These are phyloP conservation scores for Epizoanthus stellaris DNA, from an alignment of 92 coral and sea anemone species.

Conservation along the genomic window DNA sequence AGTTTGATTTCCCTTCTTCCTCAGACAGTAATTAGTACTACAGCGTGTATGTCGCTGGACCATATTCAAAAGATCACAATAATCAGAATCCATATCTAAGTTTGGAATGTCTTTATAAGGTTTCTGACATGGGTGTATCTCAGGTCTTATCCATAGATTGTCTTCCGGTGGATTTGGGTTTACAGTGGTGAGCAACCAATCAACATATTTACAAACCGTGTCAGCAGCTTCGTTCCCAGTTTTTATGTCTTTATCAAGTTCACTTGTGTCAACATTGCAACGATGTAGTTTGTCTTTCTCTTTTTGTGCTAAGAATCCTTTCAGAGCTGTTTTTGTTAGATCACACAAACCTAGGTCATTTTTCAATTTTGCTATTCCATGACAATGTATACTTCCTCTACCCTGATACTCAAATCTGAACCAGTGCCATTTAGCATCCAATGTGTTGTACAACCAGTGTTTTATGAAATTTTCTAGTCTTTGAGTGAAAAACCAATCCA, in stretches of 20 bases:
- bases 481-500: constrained; percentile 66
- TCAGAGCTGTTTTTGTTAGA: too few species aligned
- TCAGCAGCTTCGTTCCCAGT: constrained; percentile 66
- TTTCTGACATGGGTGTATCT: constrained; percentile 71
- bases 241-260: constrained; percentile 63
- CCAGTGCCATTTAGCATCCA: constrained; percentile 58
- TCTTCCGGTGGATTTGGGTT: constrained; percentile 76
- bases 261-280: not conserved
- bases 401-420: constrained; percentile 49
- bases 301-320: constrained; percentile 39
- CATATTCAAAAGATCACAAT: constrained; percentile 65
- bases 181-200: constrained; percentile 61
- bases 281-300: not conserved
- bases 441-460: constrained; percentile 63
- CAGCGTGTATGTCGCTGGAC: constrained; percentile 68
- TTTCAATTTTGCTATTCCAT: constrained; percentile 56
- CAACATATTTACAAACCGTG: constrained; percentile 76
- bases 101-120: constrained; percentile 58
- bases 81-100: constrained; percentile 53
- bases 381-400: constrained; percentile 55
- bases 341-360: constrained; percentile 8
- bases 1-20: constrained; percentile 25
- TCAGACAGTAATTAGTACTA: constrained; percentile 45
- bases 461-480: constrained; percentile 60
- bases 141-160: constrained; percentile 63